Conservation (phyloP, 2,888 invertebrate species). For the Scaeva pyrastri region DNA sequence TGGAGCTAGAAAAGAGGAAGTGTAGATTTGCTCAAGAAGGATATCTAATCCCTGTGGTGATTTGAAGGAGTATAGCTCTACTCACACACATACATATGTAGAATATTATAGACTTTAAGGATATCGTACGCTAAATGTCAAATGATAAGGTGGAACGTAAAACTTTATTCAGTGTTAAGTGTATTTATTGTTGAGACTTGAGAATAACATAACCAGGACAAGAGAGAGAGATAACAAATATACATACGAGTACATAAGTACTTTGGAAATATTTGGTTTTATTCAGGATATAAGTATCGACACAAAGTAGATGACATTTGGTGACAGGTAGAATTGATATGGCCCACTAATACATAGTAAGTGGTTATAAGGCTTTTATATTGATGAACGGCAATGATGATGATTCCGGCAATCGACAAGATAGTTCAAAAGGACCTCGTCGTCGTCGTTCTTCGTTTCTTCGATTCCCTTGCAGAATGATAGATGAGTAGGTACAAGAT, state of each 20-base stretch:
- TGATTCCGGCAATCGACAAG: background rate
- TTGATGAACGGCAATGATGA: background rate
- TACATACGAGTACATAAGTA: too few species aligned
- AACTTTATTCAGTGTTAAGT: constrained; percentile 30
- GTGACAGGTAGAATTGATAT: constrained; percentile 63
- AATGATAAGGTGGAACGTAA: constrained; percentile 7
- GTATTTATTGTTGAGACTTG: too few species aligned
- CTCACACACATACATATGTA: background rate
- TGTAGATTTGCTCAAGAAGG: constrained; percentile 24
- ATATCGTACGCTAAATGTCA: background rate
- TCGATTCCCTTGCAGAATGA: background rate
- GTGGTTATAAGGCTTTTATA: constrained; percentile 9
- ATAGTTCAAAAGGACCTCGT: constrained; percentile 11
- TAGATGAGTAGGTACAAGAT: constrained; percentile 12
- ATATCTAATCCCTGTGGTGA: constrained; percentile 54
- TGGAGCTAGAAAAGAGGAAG: background rate
- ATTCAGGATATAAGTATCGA: constrained; percentile 49
- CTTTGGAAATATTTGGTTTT: background rate
- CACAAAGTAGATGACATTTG: constrained; percentile 50
- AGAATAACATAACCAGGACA: background rate
- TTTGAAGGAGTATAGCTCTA: constrained; percentile 11
- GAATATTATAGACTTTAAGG: background rate
- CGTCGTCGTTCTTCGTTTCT: too few species aligned
- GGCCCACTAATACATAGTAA: constrained; percentile 35
- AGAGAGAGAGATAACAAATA: background rate